Conservation (phyloP, 37 sponge, comb jelly and placozoan species). For the Beroe ovata region DNA sequence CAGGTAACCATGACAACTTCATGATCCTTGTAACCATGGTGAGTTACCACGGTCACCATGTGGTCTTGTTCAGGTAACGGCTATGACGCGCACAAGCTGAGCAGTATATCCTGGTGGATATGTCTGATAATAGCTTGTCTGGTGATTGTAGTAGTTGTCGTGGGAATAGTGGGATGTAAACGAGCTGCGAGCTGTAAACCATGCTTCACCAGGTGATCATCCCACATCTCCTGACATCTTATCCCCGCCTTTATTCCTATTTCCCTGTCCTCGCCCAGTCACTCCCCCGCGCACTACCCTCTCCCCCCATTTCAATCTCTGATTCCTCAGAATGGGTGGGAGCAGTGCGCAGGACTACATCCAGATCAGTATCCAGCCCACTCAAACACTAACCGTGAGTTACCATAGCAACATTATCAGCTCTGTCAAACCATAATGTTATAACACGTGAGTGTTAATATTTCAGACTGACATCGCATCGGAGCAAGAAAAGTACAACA, state of each 20-base stretch:
- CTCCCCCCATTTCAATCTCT: too few species aligned
- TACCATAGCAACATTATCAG: not conserved
- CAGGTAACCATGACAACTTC: not conserved
- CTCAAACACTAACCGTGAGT: slow-evolving; percentile 40
- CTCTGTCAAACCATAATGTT: too few species aligned
- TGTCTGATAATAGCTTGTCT: slow-evolving; percentile 17
- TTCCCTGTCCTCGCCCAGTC: too few species aligned
- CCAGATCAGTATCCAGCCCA: slow-evolving; percentile 47
- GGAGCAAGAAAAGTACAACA: slow-evolving; percentile 18
- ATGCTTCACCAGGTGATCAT: slow-evolving; percentile 25
- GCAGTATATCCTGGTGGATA: slow-evolving; percentile 55
- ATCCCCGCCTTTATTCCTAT: too few species aligned
- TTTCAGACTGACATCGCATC: slow-evolving; percentile 8
- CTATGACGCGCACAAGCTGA: not conserved
- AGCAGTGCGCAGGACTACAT: slow-evolving; percentile 10
- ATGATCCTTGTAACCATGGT: not conserved
- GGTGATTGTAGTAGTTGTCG: not conserved
- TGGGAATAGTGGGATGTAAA: slow-evolving; percentile 46
- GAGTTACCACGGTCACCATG: not conserved
- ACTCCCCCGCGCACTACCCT: too few species aligned
- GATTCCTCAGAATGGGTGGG: slow-evolving; percentile 13
- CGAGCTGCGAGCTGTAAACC: slow-evolving; percentile 28
- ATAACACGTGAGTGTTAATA: too few species aligned
- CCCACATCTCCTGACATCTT: too few species aligned
- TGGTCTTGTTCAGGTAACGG: not conserved